Percentiles rank a stretch among this genome's conserved stretches.
Conservation (phyloP, 2,113 vertebrate genomes). For the Aptenodytes patagonicus region DNA sequence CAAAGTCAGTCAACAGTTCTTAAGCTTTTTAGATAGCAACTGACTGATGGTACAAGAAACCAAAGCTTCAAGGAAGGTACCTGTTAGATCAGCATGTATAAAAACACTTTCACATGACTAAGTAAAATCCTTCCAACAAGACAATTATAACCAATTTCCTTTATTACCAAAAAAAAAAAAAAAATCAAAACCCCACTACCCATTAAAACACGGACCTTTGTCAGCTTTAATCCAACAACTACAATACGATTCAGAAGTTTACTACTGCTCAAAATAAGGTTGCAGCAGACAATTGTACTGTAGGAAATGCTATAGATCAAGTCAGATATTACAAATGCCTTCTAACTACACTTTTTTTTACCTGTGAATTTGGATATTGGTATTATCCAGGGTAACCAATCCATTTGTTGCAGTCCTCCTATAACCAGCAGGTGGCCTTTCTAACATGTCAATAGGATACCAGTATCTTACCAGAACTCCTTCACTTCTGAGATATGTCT, state of each 20-base stretch:
- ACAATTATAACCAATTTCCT: background rate
- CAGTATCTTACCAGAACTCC: slow-evolving; percentile 95
- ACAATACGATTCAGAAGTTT: background rate
- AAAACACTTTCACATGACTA: background rate
- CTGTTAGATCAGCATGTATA: background rate
- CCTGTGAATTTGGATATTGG: slow-evolving; percentile 98
- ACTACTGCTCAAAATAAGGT: background rate
- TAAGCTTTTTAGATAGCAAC: background rate
- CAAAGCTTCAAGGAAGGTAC: background rate
- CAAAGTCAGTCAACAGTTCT: background rate
- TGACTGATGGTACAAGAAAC: background rate
- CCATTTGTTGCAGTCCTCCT: slow-evolving; percentile 94
- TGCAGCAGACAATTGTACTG: background rate
- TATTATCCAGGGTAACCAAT: slow-evolving; percentile 91
- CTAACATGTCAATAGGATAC: slow-evolving; percentile 98
- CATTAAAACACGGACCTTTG: background rate
- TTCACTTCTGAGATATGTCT: slow-evolving; percentile 94
- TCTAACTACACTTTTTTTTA: slow-evolving; percentile 12
- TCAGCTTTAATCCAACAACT: background rate
- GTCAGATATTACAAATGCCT: background rate
- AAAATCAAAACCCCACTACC: no score
- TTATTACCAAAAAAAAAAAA: background rate
- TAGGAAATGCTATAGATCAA: background rate
- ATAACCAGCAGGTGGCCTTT: slow-evolving; percentile 91
- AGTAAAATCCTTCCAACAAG: background rate